Evolutionary conservation across 92 coral and sea anemone genomes (phyloP), one percentile per base, ranked within the genome.

Genomic region (Pocillopora meandrina): DNA sequence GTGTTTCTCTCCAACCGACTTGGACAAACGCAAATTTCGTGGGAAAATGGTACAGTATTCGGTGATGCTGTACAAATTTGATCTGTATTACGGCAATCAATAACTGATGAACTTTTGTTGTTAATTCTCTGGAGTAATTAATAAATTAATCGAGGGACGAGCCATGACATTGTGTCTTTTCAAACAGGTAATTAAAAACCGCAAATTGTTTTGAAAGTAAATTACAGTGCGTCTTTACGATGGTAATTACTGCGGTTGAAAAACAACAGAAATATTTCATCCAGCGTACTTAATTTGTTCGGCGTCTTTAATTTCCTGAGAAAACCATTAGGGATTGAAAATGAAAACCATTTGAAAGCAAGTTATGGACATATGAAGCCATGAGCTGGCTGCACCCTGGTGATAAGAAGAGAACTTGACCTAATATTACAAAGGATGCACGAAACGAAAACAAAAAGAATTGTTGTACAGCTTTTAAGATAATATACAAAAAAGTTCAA

Each of bases 131-230:
- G 56, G 12, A 64, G 80, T 21, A 76, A 84, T 76, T 84, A 66
- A 84, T 76, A 20, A 65, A 75, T 82, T 82, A 82, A 82, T 60
- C 59, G 79, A 42, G 75, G 58, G 35, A 75, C 76, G 33, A 69
- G 47, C 88, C 56, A 47, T 75, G 16, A 34, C 52, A 83, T 72
- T 83, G 80, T 83, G 59, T 62, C 79, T 21, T 73, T 83, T 61
- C 73, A 60, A 82, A 61, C 36, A 20, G 78, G 78, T 55, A 42
- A 62, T 82, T 82, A 72, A 82, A 58, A 64, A 47, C 63, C 72
- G 79, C 71, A 82, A 82, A 82, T 72, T 61, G 86, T 36, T 81
- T 42, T 57, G 68, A 33, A 71, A 56, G 76, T 31, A 81, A 81
- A 81, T 56, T 71, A 34, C 9, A 19, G 62, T 18, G 76, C 75